Conservation (phyloP, 2,797 vertebrate genomes). For the Bradypodion ventrale region DNA sequence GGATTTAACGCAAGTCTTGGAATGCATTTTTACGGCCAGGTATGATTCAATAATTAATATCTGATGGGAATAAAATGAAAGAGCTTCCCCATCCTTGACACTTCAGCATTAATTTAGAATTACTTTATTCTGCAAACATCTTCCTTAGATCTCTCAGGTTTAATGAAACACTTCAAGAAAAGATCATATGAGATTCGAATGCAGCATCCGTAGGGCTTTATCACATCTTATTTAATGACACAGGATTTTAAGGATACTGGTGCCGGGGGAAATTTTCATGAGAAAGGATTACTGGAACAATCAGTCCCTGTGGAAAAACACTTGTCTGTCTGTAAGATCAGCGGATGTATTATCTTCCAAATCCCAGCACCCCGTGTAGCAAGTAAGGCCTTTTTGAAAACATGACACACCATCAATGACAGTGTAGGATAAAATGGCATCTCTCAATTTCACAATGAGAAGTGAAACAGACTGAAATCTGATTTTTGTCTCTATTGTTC, state of each 20-base stretch:
- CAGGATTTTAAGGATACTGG: slow-evolving; percentile 30
- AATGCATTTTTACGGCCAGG: not conserved
- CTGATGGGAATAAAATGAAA: slow-evolving; percentile 44
- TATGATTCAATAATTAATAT: slow-evolving; percentile 32
- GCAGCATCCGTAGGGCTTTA: slow-evolving; percentile 44
- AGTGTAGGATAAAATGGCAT: not conserved
- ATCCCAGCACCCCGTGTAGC: no score
- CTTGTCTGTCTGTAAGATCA: not conserved
- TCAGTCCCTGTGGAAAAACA: not conserved
- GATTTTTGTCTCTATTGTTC: not conserved
- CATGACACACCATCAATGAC: no score
- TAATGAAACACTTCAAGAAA: slow-evolving; percentile 66
- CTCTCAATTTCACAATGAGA: not conserved
- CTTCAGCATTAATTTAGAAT: slow-evolving; percentile 62
- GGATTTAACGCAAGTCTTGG: not conserved
- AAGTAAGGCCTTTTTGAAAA: no score
- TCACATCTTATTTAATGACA: slow-evolving; percentile 51
- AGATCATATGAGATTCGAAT: slow-evolving; percentile 43
- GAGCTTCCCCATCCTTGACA: slow-evolving; percentile 50
- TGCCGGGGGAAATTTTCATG: not conserved
- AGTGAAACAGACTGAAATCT: not conserved
- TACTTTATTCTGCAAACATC: slow-evolving; percentile 61
- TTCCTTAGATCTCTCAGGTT: slow-evolving; percentile 51
- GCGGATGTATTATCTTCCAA: not conserved
- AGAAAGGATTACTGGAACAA: not conserved